These are phyloP conservation scores for Neolamprologus falcicula DNA, from an alignment of 2,113 vertebrate species.

Conservation along the genomic window DNA sequence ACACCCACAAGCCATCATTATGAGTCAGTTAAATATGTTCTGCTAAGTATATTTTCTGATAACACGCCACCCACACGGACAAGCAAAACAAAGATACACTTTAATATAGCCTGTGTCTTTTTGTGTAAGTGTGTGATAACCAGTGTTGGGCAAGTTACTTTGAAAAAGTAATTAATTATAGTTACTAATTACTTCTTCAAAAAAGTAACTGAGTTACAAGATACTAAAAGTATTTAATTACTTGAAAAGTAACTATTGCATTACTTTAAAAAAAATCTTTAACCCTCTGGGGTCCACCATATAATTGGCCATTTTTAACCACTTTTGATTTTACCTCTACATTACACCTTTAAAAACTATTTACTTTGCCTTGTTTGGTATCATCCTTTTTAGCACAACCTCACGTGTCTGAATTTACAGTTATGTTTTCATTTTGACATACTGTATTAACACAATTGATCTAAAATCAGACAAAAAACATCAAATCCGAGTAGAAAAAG, in stretches of 20 bases:
- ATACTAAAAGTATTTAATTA: not conserved
- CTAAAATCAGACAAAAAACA: not conserved
- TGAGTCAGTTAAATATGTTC: conserved; percentile 50
- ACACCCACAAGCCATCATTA: conserved; percentile 3
- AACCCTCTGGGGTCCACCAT: no score
- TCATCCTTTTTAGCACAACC: no score
- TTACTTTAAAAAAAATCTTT: not conserved
- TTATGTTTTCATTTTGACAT: no score
- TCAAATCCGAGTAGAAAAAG: not conserved
- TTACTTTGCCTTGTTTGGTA: no score
- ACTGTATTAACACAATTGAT: not conserved
- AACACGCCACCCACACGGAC: conserved; percentile 26
- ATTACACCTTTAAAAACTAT: no score
- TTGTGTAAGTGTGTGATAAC: not conserved
- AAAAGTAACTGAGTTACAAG: not conserved
- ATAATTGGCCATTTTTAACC: no score
- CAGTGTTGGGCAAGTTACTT: not conserved
- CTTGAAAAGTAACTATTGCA: not conserved
- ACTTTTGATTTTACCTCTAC: no score
- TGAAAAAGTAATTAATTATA: not conserved
- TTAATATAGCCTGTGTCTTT: not conserved
- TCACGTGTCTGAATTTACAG: no score
- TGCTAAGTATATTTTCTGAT: conserved; percentile 30
- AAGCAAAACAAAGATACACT: conserved; percentile 18
- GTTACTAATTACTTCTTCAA: not conserved